These are phyloP conservation scores for Oligia latruncula DNA, from an alignment of 2,888 invertebrate genomes.

Conservation along the genomic window DNA sequence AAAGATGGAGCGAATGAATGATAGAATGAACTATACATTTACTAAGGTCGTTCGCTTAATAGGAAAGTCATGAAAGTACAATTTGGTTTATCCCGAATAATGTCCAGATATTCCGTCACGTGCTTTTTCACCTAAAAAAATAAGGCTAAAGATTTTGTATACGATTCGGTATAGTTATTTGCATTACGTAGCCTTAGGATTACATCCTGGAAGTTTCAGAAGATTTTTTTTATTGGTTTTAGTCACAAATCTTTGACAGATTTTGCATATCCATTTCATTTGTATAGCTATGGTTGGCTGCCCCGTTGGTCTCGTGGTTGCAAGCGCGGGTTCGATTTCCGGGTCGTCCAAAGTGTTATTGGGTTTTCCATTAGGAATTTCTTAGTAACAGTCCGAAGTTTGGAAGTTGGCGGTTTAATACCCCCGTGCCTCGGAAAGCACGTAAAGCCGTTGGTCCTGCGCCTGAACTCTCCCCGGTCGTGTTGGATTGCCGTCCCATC, in stretches of 20 bases:
- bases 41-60: no score
- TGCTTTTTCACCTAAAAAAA: background rate
- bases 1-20: conserved; percentile 18
- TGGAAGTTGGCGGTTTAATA: no score
- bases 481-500: no score
- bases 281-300: background rate
- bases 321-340: no score
- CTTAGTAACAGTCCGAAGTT: no score
- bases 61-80: conserved; percentile 3
- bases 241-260: background rate
- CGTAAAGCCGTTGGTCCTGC: no score
- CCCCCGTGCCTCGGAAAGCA: no score
- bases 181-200: background rate
- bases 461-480: no score
- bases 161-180: background rate
- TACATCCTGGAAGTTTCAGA: background rate
- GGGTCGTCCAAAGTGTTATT: no score
- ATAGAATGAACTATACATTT: background rate
- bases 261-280: background rate
- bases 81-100: background rate
- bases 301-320: no score
- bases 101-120: conserved; percentile 4
- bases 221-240: no score
- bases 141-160: conserved; percentile 9
- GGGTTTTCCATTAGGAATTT: no score